Base-by-base conservation (phyloP, 2,888 invertebrate genomes). In the Poecilus cupreus region DNA sequence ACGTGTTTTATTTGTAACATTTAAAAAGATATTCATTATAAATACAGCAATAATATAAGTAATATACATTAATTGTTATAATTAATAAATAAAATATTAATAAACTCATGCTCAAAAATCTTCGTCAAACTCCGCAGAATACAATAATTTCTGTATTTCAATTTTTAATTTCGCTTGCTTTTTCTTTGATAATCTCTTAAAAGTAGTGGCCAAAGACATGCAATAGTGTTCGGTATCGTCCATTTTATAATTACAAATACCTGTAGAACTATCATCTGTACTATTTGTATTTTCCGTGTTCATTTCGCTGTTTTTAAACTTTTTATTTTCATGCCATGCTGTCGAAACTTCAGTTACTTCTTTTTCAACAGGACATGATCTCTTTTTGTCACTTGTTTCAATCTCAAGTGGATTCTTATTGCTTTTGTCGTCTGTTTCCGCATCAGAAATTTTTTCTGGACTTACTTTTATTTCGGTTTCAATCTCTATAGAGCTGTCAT, bases 111-210 rank as follows among this genome's bases (percentile, higher is more conserved):
- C 32, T 75, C 82, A 83, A 82, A 83, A 83, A 60, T 82, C 51
- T 37, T 81, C 57, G 79, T 83, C 83, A 57, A 83, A 83, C 72
- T 83, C 83, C 18, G 83, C 83, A 22, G 68, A 77, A 46, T 82
- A 83, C 76, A 83, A 82, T 43, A 83, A 46, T 57, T 83, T 80
- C 64, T 83, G 83, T 75, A 83, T 83, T 81, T 83, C 83, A 32
- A 83, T 83, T 76, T 83, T 83, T 81, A 83, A 82, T 64, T 83
- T 83, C 3, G 83, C 83, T 79, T 83, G 83, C 57, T 82, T 82
- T 43, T 82, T 74, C 3, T 82, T 68, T 37, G 82, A 60, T 43
- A 83, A 81, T 37, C 78, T 76, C 60, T 83, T 83, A 57, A 83
- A 82, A 20, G 82, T 83, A 37, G 82, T 78, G 18, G 83, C 82